Evolutionary conservation across 2,113 vertebrate species (phyloP), one percentile per base, ranked within the genome.

Genomic region (Verasper variegatus): DNA sequence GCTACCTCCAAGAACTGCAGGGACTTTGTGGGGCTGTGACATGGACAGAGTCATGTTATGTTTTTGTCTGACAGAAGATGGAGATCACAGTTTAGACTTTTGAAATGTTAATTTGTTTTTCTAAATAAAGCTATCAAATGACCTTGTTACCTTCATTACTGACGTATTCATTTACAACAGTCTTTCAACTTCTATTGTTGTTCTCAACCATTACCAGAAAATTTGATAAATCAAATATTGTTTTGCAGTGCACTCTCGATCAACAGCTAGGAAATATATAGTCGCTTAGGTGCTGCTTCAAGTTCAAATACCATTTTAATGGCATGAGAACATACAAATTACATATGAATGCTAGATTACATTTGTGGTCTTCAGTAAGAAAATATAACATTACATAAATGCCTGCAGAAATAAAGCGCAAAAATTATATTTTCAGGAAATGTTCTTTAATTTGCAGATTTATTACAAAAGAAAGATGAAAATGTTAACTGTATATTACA

Each of bases 401-500:
- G 20, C 5, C 2, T 57, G 9, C 31, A 4, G 4, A 81, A 84
- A 72, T 59, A 2, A 45, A 62, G 68, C 26, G 69, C 27, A 21
- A 11, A 31, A 56, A 61, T 37, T 20, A 13, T 26, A 60, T 61
- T 78, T 74, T 69, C 5, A 60, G 59, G 68, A 63, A 83, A 66
- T 83, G 61, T 76, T 78, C 73, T 87, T 82, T 88, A 77, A 68
- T 85, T 60, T 84, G 80, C 71, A 84, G 26, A 76, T 81, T 87
- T 86, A 64, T 83, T 91, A 91, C 85, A 92, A 92, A 92, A 90
- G 11, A 82, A 89, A 70, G 68, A 88, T 63, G 27, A 82, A 85
- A 58, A 81, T 21, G 61, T 73, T 76, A 79, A n/a, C 74, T 85
- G 24, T 68, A 47, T 73, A 35, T 69, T 81, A 88, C 45, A 78